Conservation (phyloP, 2,113 vertebrate genomes). For the Cebus imitator region DNA sequence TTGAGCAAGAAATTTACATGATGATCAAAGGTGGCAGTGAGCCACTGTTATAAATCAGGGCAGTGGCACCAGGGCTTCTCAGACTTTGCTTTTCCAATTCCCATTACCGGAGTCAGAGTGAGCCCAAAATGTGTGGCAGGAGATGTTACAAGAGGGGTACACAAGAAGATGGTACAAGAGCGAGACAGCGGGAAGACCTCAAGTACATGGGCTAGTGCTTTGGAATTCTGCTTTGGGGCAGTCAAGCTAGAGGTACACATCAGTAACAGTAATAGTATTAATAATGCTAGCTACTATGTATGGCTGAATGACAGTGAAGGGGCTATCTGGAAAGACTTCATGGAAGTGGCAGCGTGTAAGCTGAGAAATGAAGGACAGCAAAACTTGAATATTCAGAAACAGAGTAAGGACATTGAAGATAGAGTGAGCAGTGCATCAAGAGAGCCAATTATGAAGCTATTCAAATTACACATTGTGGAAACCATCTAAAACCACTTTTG, state of each 20-base stretch:
- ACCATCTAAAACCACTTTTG: neutral
- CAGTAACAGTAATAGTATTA: too few species aligned
- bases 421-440: neutral
- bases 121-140: neutral
- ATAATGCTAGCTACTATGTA: rapidly evolving
- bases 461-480: neutral
- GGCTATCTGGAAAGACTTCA: neutral
- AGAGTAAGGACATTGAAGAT: neutral
- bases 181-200: neutral
- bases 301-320: neutral
- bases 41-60: neutral
- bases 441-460: neutral
- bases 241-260: neutral
- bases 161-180: neutral
- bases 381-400: neutral
- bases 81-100: neutral
- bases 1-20: neutral
- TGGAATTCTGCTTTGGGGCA: neutral
- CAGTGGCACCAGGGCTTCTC: rapidly evolving
- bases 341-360: neutral
- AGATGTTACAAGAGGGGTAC: rapidly evolving
- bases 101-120: neutral
- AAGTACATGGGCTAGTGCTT: neutral
- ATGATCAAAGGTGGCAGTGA: neutral
- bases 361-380: neutral